A percentile compares a stretch with the other conserved stretches of the same genome.
phyloP scores from a whole-genome alignment of 2,888 invertebrate genomes.

The Meiosimyza decipiens region DNA sequence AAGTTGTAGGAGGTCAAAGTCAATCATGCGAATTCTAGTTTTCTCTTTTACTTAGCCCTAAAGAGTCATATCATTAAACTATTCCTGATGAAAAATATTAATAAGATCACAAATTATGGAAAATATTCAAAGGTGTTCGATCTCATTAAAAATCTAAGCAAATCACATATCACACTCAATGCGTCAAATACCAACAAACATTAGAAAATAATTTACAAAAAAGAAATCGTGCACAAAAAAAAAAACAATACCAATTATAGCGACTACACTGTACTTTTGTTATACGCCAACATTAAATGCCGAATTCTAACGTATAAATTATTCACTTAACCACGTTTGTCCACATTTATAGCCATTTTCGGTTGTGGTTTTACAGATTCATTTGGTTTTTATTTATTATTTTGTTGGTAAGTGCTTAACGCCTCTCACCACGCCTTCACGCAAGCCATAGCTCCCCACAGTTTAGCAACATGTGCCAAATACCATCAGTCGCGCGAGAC shows the following conservation, averaged over 20 bases:
- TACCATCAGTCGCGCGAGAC: neutral
- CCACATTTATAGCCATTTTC: conserved; percentile 29
- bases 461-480: neutral
- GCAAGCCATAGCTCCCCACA: neutral
- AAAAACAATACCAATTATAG: neutral
- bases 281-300: neutral
- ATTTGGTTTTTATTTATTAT: conserved; percentile 5
- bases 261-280: no score
- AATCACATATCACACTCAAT: no score
- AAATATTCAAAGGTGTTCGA: no score
- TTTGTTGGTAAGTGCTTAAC: neutral
- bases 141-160: no score
- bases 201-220: no score
- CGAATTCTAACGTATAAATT: conserved; percentile 15
- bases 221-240: neutral
- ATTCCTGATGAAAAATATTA: no score
- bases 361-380: conserved; percentile 17
- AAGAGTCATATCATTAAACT: no score
- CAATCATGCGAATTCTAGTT: no score
- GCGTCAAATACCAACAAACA: no score
- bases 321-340: conserved; percentile 13
- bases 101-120: no score
- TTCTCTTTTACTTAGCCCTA: no score
- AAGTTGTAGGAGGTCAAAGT: no score
- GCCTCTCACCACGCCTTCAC: neutral